phyloP scores from a whole-genome alignment of 2,113 vertebrate species.

The Rhinogobius similis region DNA sequence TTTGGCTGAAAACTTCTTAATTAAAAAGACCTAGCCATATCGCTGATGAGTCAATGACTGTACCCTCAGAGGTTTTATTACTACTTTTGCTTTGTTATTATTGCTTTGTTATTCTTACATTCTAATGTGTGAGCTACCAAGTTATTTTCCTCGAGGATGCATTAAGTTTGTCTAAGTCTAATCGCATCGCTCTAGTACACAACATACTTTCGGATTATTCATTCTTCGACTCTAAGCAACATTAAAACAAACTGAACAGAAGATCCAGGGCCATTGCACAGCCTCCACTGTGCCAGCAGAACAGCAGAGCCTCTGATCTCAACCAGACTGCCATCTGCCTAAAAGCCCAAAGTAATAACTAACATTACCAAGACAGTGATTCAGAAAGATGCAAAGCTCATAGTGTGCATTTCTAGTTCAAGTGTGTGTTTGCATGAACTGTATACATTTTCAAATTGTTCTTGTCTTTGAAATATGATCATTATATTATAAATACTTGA shows the following conservation, averaged over 20 bases:
- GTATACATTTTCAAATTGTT: background rate
- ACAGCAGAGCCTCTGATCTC: conserved; percentile 1
- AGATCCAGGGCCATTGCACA: background rate
- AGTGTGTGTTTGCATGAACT: background rate
- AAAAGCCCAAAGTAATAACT: background rate
- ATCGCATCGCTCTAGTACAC: too few species aligned
- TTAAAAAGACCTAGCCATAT: too few species aligned
- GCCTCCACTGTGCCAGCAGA: background rate
- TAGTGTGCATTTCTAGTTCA: background rate
- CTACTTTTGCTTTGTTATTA: too few species aligned
- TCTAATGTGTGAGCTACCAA: too few species aligned
- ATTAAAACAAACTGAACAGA: background rate
- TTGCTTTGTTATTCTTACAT: too few species aligned
- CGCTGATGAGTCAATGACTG: too few species aligned
- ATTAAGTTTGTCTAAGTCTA: too few species aligned
- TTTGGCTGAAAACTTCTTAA: too few species aligned
- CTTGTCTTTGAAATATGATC: background rate
- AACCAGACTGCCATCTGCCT: background rate
- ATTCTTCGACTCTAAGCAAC: background rate
- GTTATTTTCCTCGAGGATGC: too few species aligned
- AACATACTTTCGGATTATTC: background rate
- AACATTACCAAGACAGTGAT: background rate
- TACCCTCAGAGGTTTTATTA: too few species aligned
- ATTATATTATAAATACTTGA: background rate
- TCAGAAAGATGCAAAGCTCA: too few species aligned